These are phyloP conservation scores for Protophormia terraenovae DNA, from an alignment of 2,888 invertebrate genomes.

Conservation along the genomic window DNA sequence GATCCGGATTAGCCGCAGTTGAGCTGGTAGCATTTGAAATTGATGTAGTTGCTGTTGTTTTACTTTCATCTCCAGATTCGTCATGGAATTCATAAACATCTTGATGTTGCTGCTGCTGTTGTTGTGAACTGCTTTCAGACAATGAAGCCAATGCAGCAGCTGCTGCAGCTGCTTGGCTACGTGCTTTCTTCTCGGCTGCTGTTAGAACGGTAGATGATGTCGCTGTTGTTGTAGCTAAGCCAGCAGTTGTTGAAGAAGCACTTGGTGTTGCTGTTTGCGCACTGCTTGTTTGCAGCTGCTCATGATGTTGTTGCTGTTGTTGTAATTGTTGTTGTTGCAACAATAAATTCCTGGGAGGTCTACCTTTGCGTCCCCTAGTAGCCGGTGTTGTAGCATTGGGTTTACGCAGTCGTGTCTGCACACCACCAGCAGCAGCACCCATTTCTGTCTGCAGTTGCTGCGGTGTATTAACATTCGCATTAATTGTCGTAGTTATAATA, in stretches of 20 bases:
- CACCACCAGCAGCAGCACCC: conserved; percentile 80
- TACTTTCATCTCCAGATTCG: conserved; percentile 90
- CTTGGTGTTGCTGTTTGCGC: neutral
- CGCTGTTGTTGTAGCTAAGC: conserved; percentile 43
- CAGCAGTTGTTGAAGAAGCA: conserved; percentile 43
- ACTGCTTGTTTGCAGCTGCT: conserved; percentile 21
- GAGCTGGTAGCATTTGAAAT: neutral
- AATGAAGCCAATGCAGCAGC: conserved; percentile 12
- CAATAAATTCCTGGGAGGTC: conserved; percentile 80
- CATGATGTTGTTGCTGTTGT: conserved; percentile 69
- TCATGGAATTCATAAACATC: conserved; percentile 96
- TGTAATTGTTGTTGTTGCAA: conserved; percentile 76
- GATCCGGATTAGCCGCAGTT: conserved; percentile 64
- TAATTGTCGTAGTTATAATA: conserved; percentile 74
- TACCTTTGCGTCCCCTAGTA: conserved; percentile 81
- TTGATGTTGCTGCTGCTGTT: conserved; percentile 82
- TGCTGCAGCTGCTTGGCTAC: conserved; percentile 73
- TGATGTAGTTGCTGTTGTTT: conserved; percentile 23
- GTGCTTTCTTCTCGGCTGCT: conserved; percentile 79
- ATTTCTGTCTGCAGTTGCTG: conserved; percentile 32
- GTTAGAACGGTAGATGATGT: conserved; percentile 43
- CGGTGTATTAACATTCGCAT: conserved; percentile 46
- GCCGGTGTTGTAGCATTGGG: conserved; percentile 73
- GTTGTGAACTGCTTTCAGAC: conserved; percentile 44
- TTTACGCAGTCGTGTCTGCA: conserved; percentile 84